Evolutionary conservation across 1,140 invertebrate genomes (phyloP).

Genomic region (Nixonia krombeini): DNA sequence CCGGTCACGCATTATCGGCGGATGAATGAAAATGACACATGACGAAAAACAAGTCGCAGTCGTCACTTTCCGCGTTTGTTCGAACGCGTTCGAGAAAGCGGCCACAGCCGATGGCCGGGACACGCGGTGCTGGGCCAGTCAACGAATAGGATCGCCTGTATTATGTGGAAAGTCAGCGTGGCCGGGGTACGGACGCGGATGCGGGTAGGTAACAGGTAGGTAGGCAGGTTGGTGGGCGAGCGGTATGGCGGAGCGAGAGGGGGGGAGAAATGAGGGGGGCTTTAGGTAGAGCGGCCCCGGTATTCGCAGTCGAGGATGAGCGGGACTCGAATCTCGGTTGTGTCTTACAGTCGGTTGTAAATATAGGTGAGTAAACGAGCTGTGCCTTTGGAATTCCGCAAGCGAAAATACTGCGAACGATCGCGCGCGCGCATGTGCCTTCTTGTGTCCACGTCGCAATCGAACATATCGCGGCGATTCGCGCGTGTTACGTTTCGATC

Average conservation of each 20-base stretch:
- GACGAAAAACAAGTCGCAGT: background rate
- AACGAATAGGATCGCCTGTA: conserved; percentile 46
- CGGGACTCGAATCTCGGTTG: conserved; percentile 53
- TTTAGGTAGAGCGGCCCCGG: conserved; percentile 53
- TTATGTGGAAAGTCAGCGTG: conserved; percentile 48
- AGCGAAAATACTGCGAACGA: background rate
- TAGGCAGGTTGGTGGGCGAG: conserved; percentile 24
- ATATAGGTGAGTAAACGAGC: conserved; percentile 56
- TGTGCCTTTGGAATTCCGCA: conserved; percentile 31
- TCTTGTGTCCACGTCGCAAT: background rate
- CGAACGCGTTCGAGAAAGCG: conserved; percentile 34
- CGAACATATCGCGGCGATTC: conserved; percentile 8
- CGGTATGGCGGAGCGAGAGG: conserved; percentile 16
- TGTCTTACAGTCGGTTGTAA: conserved; percentile 46
- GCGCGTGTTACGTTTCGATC: background rate
- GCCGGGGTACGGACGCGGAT: conserved; percentile 28
- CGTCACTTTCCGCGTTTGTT: conserved; percentile 1
- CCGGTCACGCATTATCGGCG: background rate
- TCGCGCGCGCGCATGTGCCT: background rate
- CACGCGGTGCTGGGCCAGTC: conserved; percentile 15
- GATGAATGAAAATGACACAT: background rate
- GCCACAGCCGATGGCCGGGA: background rate
- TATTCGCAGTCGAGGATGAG: conserved; percentile 65
- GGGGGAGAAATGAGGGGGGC: conserved; percentile 22
- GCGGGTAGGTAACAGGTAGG: conserved; percentile 30